Base-by-base conservation (phyloP, 1,140 invertebrate genomes). In the Euwallacea fornicatus region DNA sequence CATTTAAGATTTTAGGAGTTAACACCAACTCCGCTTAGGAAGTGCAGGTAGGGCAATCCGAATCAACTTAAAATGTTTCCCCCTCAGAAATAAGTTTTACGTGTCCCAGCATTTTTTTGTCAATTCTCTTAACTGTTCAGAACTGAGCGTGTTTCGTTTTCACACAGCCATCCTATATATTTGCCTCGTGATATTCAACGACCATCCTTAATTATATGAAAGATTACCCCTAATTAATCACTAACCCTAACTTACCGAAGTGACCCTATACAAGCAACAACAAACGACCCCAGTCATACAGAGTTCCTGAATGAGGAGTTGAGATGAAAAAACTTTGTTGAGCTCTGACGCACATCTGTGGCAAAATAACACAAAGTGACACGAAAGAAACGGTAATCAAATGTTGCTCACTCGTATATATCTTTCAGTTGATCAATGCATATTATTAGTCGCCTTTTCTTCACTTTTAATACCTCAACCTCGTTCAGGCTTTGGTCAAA, bases 361-460 rank as follows among this genome's bases (percentile, higher is more conserved):
- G 47, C 15, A 46, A 7, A 13, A 47, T 11, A 16, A n/a, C 8
- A 10, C 9, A 50, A 11, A 50, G 2, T 50, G 2, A 50, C 46
- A 6, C 2, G 9, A 11, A 2, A 0, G 7, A 10, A 11, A 10
- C 9, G 46, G 0, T 50, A 50, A 33, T 33, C 6, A 10, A 50
- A 50, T 13, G 9, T 50, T 11, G 13, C 46, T 50, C 13, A 71
- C 73, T 63, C 66, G 41, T 74, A 74, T 42, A 74, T 74, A n/a
- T 68, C 54, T 43, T 71, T 67, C 13, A 74, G 53, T 46, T 74
- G 64, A 8, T 71, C 62, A 6, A 74, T 67, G 46, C 73, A 74
- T 33, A 63, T 67, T 42, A 71, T 47, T 6, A 71, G 33, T n/a
- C 73, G 56, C 9, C 67, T 62, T 55, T 74, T 55, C 16, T 67